Evolutionary conservation across 2,113 vertebrate genomes (phyloP).

Genomic region (Arizona elegans): DNA sequence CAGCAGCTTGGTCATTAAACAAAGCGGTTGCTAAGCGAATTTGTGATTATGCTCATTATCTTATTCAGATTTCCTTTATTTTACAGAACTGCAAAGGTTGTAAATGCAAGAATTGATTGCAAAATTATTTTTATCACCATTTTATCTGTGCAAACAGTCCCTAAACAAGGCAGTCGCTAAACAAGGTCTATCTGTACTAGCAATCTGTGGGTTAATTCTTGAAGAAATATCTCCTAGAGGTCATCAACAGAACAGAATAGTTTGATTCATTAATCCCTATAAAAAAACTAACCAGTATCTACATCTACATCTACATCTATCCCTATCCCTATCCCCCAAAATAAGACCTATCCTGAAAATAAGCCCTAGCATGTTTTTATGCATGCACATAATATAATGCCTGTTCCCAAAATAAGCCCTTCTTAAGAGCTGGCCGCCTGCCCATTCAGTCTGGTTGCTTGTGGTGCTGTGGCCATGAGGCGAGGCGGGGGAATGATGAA

Average conservation of each 20-base stretch:
- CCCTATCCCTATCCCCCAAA: no score
- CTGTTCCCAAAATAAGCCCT: no score
- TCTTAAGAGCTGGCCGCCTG: no score
- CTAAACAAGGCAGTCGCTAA: neutral
- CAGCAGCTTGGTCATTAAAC: neutral
- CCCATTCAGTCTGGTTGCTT: no score
- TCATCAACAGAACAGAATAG: neutral
- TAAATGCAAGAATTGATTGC: neutral
- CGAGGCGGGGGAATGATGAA: no score
- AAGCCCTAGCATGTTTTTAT: no score
- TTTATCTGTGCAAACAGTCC: neutral
- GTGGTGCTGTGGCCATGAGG: rapidly evolving
- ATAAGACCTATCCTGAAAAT: no score
- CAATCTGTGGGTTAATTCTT: neutral
- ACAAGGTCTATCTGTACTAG: neutral
- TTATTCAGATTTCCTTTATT: neutral
- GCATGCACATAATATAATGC: no score
- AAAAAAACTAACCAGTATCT: neutral
- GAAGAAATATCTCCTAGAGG: neutral
- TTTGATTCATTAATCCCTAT: neutral
- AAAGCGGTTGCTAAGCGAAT: neutral
- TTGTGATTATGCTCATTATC: neutral
- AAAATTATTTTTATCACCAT: neutral
- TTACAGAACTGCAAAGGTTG: neutral
- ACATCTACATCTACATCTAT: no score